phyloP scores from a whole-genome alignment of 2,113 vertebrate genomes.

The Neofelis nebulosa region DNA sequence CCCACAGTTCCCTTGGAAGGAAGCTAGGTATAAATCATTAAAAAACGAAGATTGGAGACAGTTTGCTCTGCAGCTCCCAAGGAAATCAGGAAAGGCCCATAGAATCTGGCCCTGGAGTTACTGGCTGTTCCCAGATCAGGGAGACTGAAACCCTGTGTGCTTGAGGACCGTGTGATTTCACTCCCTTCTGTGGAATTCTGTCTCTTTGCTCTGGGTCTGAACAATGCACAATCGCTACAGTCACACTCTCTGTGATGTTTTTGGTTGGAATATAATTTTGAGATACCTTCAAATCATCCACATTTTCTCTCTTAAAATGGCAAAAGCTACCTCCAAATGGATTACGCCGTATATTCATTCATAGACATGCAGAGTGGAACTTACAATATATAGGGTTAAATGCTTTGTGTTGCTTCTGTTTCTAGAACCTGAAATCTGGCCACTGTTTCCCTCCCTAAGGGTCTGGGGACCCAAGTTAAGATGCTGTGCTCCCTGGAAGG shows the following conservation, averaged over 20 bases:
- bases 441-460: background rate
- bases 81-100: background rate
- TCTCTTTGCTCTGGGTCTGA: background rate
- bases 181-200: background rate
- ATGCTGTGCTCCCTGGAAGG: background rate
- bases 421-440: background rate
- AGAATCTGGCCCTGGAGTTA: background rate
- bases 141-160: background rate
- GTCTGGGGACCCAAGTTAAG: background rate
- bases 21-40: conserved; percentile 4
- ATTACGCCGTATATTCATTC: background rate
- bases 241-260: background rate
- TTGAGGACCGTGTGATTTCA: background rate
- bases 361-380: background rate
- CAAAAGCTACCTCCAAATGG: background rate
- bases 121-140: background rate
- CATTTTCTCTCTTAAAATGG: conserved; percentile 39
- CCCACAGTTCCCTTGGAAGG: background rate
- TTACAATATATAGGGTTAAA: background rate
- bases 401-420: background rate
- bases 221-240: background rate
- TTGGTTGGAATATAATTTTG: conserved; percentile 26
- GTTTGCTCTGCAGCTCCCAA: background rate
- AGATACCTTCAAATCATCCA: background rate
- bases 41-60: background rate